Base-by-base conservation (phyloP, 2,797 vertebrate species). In the Acrocephalus scirpaceus region DNA sequence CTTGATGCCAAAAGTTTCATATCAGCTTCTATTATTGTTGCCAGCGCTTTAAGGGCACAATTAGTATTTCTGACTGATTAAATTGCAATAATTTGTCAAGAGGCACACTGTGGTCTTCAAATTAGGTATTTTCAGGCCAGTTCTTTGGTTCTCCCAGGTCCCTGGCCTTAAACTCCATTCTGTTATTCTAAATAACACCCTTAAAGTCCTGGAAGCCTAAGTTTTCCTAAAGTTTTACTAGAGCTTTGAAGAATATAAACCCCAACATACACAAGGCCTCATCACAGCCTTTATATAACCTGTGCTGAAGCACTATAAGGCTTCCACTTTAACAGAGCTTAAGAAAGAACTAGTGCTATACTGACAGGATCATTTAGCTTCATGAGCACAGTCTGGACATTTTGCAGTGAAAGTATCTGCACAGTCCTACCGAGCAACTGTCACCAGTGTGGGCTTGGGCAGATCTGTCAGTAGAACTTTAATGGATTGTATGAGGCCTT, bases 401-500 rank as follows among this genome's bases (percentile, higher is more conserved):
- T 82, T 82, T 48, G 10, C 75, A 75, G 45, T 32, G 10, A 19
- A 79, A 64, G 14, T 13, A 42, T 30, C 23, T 38, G 45, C 4
- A 4, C 0, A 82, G 25, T 51, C 97, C 97, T 92, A 99, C 99
- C 99, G 98, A 95, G 99, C 99, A 91, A 99, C 76, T 10, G 99
- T 99, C 57, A 99, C 98, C 76, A 99, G 97, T 0, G 98, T 99
- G 50, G 99, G 99, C 82, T 98, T 98, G 67, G 99, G 99, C 51
- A 99, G 94, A 51, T 90, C 95, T 93, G 97, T 97, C 26, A 99
- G 97, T 13, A 99, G 86, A 76, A 94, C 91, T 66, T 96, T 94
- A 12, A 99, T 75, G 4, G 99, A 98, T 15, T 97, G 96, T 51
- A 99, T 30, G 32, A 99, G 98, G 76, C 96, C 88, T 79, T 98